Conservation (phyloP, 2,888 invertebrate genomes). For the Aspidapion aeneum region DNA sequence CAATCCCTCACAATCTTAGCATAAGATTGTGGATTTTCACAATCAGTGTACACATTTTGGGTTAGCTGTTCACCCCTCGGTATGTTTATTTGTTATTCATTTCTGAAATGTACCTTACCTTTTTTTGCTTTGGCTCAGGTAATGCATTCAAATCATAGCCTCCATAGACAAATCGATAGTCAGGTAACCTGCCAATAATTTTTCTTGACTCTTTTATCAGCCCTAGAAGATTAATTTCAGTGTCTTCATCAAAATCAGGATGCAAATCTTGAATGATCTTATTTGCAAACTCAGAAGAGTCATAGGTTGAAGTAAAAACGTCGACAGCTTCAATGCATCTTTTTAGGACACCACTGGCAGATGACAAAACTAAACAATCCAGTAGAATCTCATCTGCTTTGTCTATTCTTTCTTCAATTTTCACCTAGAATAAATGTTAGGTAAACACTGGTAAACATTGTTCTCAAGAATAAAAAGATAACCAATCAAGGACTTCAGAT, state of each 20-base stretch:
- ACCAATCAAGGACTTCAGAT: too few species aligned
- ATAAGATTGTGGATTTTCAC: too few species aligned
- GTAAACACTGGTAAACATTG: too few species aligned
- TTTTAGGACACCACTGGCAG: conserved; percentile 38
- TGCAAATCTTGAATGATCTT: conserved; percentile 46
- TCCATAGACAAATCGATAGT: conserved; percentile 48
- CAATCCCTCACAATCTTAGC: too few species aligned
- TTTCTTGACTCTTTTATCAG: conserved; percentile 35
- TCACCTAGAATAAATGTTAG: background rate
- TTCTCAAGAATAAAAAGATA: too few species aligned
- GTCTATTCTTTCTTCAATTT: conserved; percentile 37
- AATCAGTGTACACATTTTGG: too few species aligned
- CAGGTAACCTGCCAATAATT: conserved; percentile 41
- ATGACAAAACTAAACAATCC: conserved; percentile 40
- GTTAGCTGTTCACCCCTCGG: too few species aligned
- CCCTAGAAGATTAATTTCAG: conserved; percentile 42
- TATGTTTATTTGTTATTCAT: too few species aligned
- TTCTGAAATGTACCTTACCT: too few species aligned
- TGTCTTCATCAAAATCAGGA: conserved; percentile 35
- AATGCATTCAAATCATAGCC: conserved; percentile 45
- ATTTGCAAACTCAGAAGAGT: conserved; percentile 49
- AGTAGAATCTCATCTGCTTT: conserved; percentile 43
- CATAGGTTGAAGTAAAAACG: conserved; percentile 50
- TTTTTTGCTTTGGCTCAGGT: conserved; percentile 39
- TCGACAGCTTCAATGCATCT: conserved; percentile 42